Percentiles rank a stretch among this genome's conserved stretches.
Conservation (phyloP, 2,888 invertebrate species). For the Phragmatobia fuliginosa region DNA sequence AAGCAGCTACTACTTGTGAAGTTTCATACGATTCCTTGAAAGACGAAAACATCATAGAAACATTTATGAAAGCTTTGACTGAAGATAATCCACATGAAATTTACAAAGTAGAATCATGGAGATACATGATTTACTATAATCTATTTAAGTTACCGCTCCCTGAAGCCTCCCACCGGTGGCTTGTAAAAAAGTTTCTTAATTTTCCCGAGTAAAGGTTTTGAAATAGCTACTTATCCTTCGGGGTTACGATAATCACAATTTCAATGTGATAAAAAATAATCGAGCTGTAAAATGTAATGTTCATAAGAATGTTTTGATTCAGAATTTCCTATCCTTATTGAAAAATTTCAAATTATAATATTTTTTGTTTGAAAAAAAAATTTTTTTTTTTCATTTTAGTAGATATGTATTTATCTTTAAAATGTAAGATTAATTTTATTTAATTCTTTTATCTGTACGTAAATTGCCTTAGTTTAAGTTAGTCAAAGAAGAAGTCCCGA, state of each 20-base stretch:
- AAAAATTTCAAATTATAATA: neutral
- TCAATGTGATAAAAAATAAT: conserved; percentile 19
- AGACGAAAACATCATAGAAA: conserved; percentile 86
- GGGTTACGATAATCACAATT: conserved; percentile 22
- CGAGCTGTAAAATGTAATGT: conserved; percentile 10
- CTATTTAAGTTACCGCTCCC: conserved; percentile 88
- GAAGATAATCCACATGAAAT: conserved; percentile 86
- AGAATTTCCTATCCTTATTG: neutral
- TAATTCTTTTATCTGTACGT: neutral
- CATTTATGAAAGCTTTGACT: conserved; percentile 88
- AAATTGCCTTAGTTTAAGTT: neutral
- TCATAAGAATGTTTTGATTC: conserved; percentile 11
- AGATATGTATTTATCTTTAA: neutral
- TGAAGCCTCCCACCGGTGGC: conserved; percentile 83
- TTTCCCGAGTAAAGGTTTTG: conserved; percentile 81
- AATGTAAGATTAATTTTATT: neutral
- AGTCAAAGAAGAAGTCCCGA: neutral
- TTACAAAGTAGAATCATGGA: conserved; percentile 90
- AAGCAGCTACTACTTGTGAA: conserved; percentile 70
- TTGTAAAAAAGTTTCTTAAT: conserved; percentile 88
- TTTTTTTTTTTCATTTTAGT: too few relatives aligned
- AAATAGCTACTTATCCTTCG: conserved; percentile 21
- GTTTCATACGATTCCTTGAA: conserved; percentile 78
- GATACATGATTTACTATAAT: conserved; percentile 89
- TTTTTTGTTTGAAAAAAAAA: too few relatives aligned